A percentile compares a stretch with the other conserved stretches of the same genome.
Conservation (phyloP, 2,113 vertebrate genomes). For the Eubucco bourcierii region DNA sequence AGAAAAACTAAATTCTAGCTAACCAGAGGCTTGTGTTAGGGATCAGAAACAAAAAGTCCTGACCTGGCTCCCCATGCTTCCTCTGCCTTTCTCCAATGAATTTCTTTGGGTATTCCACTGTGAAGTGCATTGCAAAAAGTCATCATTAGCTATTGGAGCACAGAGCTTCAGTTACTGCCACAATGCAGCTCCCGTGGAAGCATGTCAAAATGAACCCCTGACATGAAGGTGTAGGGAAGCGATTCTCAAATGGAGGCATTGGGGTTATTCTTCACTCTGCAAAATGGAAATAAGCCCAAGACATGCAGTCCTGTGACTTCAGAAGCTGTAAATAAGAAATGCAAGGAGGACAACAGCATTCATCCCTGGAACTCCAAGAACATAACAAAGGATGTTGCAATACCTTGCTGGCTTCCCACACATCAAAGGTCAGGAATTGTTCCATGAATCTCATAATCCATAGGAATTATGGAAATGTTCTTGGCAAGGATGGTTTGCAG, state of each 20-base stretch:
- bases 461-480: background rate
- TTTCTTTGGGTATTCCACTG: background rate
- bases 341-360: background rate
- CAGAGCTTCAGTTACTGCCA: background rate
- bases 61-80: background rate
- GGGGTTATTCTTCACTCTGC: background rate
- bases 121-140: background rate
- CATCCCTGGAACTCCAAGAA: background rate
- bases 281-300: background rate
- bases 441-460: background rate
- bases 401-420: background rate
- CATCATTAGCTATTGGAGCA: accelerated
- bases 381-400: background rate
- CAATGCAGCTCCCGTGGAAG: accelerated
- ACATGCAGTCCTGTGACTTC: background rate
- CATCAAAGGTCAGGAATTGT: background rate
- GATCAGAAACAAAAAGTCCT: background rate
- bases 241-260: background rate
- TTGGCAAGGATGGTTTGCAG: background rate
- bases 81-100: background rate
- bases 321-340: background rate
- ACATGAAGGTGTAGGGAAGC: background rate
- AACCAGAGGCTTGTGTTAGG: background rate
- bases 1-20: background rate
- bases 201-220: background rate